phyloP scores from a whole-genome alignment of 2,113 vertebrate species.

The Cynoglossus semilaevis region DNA sequence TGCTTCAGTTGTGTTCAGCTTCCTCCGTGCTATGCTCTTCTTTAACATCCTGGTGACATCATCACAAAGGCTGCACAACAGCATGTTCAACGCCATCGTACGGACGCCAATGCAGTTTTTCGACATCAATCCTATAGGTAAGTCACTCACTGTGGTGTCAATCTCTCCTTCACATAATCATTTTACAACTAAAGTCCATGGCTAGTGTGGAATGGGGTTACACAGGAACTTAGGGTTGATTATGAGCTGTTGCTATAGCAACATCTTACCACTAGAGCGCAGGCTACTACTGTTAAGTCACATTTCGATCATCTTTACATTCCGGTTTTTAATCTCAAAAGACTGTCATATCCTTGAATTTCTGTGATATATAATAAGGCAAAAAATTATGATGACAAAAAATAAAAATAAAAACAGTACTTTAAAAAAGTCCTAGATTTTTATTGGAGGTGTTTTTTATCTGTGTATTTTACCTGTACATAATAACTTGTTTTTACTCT shows the following conservation, averaged over 20 bases:
- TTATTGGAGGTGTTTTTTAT: no score
- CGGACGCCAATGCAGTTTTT: slow-evolving; percentile 87
- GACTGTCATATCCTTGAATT: slow-evolving; percentile 9
- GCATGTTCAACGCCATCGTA: slow-evolving; percentile 90
- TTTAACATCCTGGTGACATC: slow-evolving; percentile 87
- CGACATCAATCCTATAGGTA: slow-evolving; percentile 91
- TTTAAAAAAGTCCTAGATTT: no score
- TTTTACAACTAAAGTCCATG: not conserved
- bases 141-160: slow-evolving; percentile 53
- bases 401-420: no score
- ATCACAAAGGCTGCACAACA: slow-evolving; percentile 86
- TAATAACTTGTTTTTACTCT: no score
- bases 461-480: no score
- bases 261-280: slow-evolving; percentile 69
- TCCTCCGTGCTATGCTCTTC: slow-evolving; percentile 81
- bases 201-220: not conserved
- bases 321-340: slow-evolving; percentile 4
- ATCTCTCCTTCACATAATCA: not conserved
- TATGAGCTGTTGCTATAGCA: slow-evolving; percentile 15
- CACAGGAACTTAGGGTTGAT: not conserved
- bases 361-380: no score
- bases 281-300: slow-evolving; percentile 55
- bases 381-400: no score
- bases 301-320: slow-evolving; percentile 1
- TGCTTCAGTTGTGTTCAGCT: slow-evolving; percentile 83